Evolutionary conservation across 2,113 vertebrate genomes (phyloP).

Genomic region (Oophaga pumilio): DNA sequence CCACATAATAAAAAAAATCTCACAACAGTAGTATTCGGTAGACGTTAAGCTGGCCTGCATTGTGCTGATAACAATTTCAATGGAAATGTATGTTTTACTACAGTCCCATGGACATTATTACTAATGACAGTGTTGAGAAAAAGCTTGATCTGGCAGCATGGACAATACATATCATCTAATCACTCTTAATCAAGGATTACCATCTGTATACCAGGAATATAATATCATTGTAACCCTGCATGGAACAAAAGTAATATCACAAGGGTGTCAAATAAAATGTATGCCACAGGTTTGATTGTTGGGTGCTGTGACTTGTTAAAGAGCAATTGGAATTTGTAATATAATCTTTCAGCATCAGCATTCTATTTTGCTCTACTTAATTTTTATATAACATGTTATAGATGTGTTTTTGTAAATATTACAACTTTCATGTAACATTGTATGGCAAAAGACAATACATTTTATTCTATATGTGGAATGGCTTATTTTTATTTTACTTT

Average conservation of each 20-base stretch:
- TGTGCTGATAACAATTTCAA: conserved; percentile 58
- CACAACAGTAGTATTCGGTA: conserved; percentile 24
- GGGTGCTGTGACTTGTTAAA: neutral
- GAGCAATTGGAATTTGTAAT: neutral
- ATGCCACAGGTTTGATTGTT: neutral
- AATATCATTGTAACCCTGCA: conserved; percentile 27
- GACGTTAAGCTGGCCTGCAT: conserved; percentile 50
- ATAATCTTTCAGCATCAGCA: neutral
- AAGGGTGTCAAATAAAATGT: neutral
- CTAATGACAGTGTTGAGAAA: conserved; percentile 25
- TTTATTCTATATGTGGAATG: neutral
- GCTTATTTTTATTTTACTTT: neutral
- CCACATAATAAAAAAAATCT: conserved; percentile 27
- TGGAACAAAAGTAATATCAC: conserved; percentile 35
- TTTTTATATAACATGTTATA: neutral
- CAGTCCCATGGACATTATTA: conserved; percentile 32
- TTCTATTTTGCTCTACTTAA: neutral
- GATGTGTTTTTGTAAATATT: neutral
- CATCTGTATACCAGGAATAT: conserved; percentile 27
- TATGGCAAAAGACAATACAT: neutral
- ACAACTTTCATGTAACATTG: neutral
- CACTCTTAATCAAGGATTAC: conserved; percentile 49
- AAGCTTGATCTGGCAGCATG: conserved; percentile 24
- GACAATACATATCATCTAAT: conserved; percentile 49
- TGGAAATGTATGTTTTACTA: conserved; percentile 36